Conservation (phyloP, 2,888 invertebrate species). For the Mimachlamys varia region DNA sequence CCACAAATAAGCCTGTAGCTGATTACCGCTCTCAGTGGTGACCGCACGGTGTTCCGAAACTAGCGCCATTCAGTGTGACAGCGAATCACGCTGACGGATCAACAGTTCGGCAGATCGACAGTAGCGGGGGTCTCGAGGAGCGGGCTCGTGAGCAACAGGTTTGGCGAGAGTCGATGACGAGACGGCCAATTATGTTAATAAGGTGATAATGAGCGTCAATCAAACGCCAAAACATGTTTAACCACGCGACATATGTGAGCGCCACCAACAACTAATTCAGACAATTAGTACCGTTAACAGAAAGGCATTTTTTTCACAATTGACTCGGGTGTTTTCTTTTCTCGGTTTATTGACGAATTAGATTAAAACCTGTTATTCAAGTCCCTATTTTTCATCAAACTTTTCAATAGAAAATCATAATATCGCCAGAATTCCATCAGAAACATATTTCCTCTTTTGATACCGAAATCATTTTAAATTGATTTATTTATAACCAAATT, state of each 20-base stretch:
- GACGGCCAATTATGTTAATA: background rate
- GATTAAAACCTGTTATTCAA: too few relatives aligned
- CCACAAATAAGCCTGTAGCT: background rate
- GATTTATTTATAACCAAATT: too few relatives aligned
- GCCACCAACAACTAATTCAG: too few relatives aligned
- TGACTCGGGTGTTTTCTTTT: too few relatives aligned
- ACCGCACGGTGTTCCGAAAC: background rate
- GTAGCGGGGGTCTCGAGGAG: slow-evolving; percentile 6
- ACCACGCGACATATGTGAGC: background rate
- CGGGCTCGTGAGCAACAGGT: background rate
- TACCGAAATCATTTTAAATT: too few relatives aligned
- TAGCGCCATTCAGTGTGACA: slow-evolving; percentile 34
- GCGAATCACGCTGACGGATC: background rate
- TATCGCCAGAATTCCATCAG: too few relatives aligned
- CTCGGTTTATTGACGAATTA: too few relatives aligned
- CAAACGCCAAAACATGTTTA: background rate
- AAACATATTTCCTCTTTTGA: too few relatives aligned
- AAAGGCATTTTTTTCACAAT: too few relatives aligned
- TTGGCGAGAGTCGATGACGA: background rate
- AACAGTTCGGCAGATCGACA: slow-evolving; percentile 4
- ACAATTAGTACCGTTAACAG: too few relatives aligned
- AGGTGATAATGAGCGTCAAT: background rate
- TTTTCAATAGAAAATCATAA: too few relatives aligned
- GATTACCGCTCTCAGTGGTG: background rate
- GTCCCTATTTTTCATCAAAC: too few relatives aligned